These are phyloP conservation scores for Ceraclea dissimilis DNA, from an alignment of 2,888 invertebrate species.

Conservation along the genomic window DNA sequence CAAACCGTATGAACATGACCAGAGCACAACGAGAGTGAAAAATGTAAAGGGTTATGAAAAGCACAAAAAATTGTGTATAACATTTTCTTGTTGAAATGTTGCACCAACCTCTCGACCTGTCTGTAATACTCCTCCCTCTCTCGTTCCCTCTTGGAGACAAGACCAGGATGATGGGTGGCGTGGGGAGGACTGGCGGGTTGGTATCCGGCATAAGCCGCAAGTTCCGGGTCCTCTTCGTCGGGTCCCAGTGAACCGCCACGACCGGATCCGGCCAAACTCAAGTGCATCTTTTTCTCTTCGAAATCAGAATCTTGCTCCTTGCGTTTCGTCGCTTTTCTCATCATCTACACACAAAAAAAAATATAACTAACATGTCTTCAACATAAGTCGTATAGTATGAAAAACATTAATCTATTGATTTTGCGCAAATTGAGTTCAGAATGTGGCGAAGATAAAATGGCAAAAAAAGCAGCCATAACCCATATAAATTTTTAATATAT, in stretches of 20 bases:
- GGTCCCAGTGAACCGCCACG: slow-evolving; percentile 17
- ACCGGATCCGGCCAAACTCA: slow-evolving; percentile 49
- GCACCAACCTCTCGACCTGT: slow-evolving; percentile 14
- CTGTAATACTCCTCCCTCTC: slow-evolving; percentile 18
- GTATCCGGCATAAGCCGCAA: slow-evolving; percentile 25
- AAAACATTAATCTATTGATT: too few relatives aligned
- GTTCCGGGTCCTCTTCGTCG: slow-evolving; percentile 22
- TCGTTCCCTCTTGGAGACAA: slow-evolving; percentile 17
- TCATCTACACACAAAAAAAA: slow-evolving; percentile 46
- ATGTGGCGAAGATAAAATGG: too few relatives aligned
- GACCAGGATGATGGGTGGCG: slow-evolving; percentile 22
- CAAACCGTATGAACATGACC: too few relatives aligned
- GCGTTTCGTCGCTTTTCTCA: slow-evolving; percentile 84
- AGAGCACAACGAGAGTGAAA: too few relatives aligned
- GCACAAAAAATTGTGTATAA: too few relatives aligned
- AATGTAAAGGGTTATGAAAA: too few relatives aligned
- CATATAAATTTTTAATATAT: too few relatives aligned
- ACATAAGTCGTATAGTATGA: too few relatives aligned
- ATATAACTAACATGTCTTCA: neutral
- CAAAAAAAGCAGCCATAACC: too few relatives aligned
- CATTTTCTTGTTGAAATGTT: too few relatives aligned
- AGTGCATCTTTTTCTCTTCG: slow-evolving; percentile 90
- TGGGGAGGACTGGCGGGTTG: slow-evolving; percentile 28
- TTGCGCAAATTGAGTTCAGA: too few relatives aligned
- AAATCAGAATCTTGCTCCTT: slow-evolving; percentile 88